Percentiles rank a stretch among this genome's conserved stretches.
Conservation (phyloP, 1,140 invertebrate species). For the Drosophila hydei region DNA sequence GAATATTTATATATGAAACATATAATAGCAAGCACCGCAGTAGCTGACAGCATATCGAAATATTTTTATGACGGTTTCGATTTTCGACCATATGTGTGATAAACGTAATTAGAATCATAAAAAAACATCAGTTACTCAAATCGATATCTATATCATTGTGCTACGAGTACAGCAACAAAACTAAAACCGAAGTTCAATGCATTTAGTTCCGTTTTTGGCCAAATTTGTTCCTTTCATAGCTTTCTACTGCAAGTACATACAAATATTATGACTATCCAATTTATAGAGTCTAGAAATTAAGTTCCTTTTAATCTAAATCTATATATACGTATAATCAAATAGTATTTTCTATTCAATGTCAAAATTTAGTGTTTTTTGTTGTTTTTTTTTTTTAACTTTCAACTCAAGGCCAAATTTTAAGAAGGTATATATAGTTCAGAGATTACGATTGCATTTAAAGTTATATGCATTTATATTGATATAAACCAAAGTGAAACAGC, state of each 20-base stretch:
- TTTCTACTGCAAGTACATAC: conserved; percentile 49
- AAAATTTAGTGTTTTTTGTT: conserved; percentile 1
- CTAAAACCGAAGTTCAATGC: conserved; percentile 52
- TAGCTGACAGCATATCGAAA: conserved; percentile 38
- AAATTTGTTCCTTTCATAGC: conserved; percentile 77
- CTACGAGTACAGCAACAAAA: conserved; percentile 19
- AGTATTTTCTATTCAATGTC: conserved; percentile 20
- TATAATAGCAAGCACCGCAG: conserved; percentile 23
- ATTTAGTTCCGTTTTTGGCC: conserved; percentile 73
- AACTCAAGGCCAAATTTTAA: conserved; percentile 30
- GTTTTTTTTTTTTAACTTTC: not conserved
- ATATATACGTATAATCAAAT: conserved; percentile 27
- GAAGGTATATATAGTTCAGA: conserved; percentile 27
- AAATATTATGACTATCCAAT: conserved; percentile 48
- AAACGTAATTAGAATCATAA: conserved; percentile 54
- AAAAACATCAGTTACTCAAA: conserved; percentile 18
- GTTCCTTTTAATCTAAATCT: conserved; percentile 44
- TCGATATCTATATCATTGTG: conserved; percentile 40
- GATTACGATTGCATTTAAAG: conserved; percentile 60
- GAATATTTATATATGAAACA: not conserved
- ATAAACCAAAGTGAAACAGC: conserved; percentile 37
- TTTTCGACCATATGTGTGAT: conserved; percentile 76
- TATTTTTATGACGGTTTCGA: conserved; percentile 43
- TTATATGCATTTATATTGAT: conserved; percentile 65
- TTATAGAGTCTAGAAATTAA: conserved; percentile 49